Conservation (phyloP, 2,888 invertebrate species). For the Mesorhabditis sp. region DNA sequence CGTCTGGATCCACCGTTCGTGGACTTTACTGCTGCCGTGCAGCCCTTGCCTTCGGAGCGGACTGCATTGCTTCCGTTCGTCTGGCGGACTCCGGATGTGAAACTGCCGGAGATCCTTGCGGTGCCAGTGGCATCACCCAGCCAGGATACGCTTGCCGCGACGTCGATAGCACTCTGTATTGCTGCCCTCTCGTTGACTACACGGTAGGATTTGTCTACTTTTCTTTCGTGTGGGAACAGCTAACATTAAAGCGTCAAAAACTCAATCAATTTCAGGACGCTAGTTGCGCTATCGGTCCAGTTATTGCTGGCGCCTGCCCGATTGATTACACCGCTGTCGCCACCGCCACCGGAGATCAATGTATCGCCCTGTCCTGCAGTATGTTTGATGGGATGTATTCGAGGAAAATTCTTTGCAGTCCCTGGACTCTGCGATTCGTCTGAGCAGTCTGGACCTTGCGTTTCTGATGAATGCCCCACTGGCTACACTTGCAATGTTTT, state of each 20-base stretch:
- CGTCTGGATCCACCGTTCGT: conserved; percentile 43
- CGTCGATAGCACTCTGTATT: conserved; percentile 20
- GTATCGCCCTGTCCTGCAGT: conserved; percentile 33
- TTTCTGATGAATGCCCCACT: conserved; percentile 34
- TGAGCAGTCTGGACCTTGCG: conserved; percentile 39
- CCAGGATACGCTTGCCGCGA: conserved; percentile 42
- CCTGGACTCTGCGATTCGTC: conserved; percentile 31
- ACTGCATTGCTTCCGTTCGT: conserved; percentile 10
- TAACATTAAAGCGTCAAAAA: not conserved
- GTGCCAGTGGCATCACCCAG: not conserved
- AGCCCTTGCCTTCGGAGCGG: conserved; percentile 18
- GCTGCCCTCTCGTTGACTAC: conserved; percentile 40
- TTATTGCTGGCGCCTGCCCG: conserved; percentile 20
- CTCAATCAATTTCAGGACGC: not conserved
- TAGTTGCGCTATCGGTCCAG: not conserved
- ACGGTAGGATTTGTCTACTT: conserved; percentile 6
- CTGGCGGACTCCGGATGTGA: conserved; percentile 14
- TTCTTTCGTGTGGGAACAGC: no score
- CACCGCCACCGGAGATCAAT: conserved; percentile 25
- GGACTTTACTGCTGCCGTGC: conserved; percentile 52
- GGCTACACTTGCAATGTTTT: conserved; percentile 35
- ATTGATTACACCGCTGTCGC: conserved; percentile 33
- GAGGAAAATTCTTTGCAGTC: conserved; percentile 22
- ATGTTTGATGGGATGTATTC: conserved; percentile 12
- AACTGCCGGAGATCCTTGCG: conserved; percentile 14